A percentile compares a stretch with the other conserved stretches of the same genome.
Conservation (phyloP, 2,888 invertebrate species). For the Galerucella calmariensis region DNA sequence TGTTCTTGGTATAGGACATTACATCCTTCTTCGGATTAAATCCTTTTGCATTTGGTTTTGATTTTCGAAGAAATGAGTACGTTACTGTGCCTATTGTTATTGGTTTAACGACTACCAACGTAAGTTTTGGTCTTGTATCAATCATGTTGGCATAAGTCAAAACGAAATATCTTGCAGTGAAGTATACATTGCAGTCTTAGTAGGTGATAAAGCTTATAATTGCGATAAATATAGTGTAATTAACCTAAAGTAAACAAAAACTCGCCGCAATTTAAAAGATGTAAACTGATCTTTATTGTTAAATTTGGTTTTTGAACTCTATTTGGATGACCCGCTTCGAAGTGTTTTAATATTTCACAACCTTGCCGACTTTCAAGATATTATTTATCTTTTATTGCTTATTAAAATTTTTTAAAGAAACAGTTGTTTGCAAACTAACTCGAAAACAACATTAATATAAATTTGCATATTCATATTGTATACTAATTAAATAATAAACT, state of each 20-base stretch:
- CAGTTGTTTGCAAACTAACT: background rate
- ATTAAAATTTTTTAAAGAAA: background rate
- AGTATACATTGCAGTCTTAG: no score
- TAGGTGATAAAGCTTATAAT: background rate
- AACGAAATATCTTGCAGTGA: no score
- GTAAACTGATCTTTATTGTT: background rate
- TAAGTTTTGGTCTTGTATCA: no score
- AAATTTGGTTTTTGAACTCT: background rate
- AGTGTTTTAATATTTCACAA: background rate
- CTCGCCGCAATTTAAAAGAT: background rate
- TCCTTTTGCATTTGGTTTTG: no score
- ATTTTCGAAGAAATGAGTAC: no score
- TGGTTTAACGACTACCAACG: no score
- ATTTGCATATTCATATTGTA: slow-evolving; percentile 12
- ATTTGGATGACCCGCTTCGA: background rate
- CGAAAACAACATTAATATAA: slow-evolving; percentile 9
- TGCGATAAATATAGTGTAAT: background rate
- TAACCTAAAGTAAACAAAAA: background rate
- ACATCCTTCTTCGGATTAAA: no score
- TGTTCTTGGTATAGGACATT: no score
- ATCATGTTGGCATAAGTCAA: no score
- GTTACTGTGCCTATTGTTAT: no score
- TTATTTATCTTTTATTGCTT: slow-evolving; percentile 4
- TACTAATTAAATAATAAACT: slow-evolving; percentile 1
- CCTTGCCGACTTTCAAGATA: slow-evolving; percentile 11